Evolutionary conservation across 2,113 vertebrate genomes (phyloP).

Genomic region (Perca fluviatilis): DNA sequence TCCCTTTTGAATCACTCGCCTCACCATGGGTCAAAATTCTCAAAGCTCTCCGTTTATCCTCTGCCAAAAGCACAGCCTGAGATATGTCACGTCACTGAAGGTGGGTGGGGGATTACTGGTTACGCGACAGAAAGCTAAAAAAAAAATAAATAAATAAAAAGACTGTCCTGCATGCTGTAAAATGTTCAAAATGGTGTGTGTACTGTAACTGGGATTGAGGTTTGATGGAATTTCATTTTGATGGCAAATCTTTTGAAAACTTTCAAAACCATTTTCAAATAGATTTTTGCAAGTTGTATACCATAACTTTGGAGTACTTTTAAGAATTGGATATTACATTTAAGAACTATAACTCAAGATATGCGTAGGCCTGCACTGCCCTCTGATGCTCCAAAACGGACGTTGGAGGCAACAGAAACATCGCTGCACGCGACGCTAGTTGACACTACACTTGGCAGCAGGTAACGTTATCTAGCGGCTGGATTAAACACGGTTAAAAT

Average conservation of each 20-base stretch:
- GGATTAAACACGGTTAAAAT: too few species aligned
- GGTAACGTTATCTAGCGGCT: too few species aligned
- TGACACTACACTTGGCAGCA: too few species aligned
- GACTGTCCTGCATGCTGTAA: background rate
- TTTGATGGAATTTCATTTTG: background rate
- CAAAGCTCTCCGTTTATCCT: conserved; percentile 37
- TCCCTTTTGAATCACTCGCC: conserved; percentile 42
- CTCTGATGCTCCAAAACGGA: too few species aligned
- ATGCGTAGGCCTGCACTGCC: too few species aligned
- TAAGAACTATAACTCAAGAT: too few species aligned
- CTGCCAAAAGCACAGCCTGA: conserved; percentile 31
- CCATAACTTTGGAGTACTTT: too few species aligned
- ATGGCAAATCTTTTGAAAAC: background rate
- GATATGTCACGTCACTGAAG: conserved; percentile 30
- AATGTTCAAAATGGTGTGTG: background rate
- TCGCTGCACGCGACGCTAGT: too few species aligned
- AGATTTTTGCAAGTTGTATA: too few species aligned
- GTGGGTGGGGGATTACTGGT: conserved; percentile 32
- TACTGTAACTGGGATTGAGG: background rate
- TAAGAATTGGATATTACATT: too few species aligned
- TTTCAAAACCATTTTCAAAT: too few species aligned
- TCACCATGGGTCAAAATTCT: conserved; percentile 33
- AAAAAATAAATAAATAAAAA: background rate
- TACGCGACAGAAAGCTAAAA: background rate
- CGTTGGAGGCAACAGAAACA: too few species aligned